Evolutionary conservation across 2,888 invertebrate genomes (phyloP), one percentile per base, ranked within the genome.

Genomic region (Octonoba sinensis): DNA sequence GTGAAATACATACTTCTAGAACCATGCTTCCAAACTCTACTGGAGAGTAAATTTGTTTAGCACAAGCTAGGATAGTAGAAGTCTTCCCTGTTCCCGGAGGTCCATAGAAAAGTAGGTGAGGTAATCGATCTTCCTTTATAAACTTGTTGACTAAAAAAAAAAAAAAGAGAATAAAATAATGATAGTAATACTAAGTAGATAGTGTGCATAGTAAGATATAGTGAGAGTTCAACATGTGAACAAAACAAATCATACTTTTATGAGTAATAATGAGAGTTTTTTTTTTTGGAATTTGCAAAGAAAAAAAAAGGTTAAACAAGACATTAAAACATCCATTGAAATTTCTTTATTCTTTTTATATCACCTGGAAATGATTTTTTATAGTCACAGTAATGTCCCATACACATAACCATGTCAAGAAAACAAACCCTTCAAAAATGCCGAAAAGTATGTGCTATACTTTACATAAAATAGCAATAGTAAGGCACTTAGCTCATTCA

Each of bases 1-100:
- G 8, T 8, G 3, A 49, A 24, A 57, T 20, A 56, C 69, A 64
- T 62, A 90, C 90, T 88, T 91, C 91, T 24, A 91, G 86, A 8
- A 96, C 97, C 96, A 98, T 97, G 0, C 97, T 96, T 88, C 93
- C 93, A 87, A 97, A 95, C 87, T 97, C 95, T 83, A 93, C 92
- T 8, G 95, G 93, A 3, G 94, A 92, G 88, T 98, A 99, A 85
- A 99, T 91, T 89, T 96, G 93, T 85, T 92, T 93, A 1, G 99
- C 98, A 89, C 97, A 96, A 24, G 99, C 99, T 83, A 99, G 90
- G 85, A 99, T 97, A 11, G 99, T 98, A 85, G 96, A 97, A 0
- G 99, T 99, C 90, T 99, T 99, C 4, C 97, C 99, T 36, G 98
- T 99, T 72, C 99, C 99, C 0, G 99, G 98, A 13, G 99, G 99